Evolutionary conservation across 2,113 vertebrate species (phyloP), one percentile per base, ranked within the genome.

Genomic region (Spheniscus mendiculus): DNA sequence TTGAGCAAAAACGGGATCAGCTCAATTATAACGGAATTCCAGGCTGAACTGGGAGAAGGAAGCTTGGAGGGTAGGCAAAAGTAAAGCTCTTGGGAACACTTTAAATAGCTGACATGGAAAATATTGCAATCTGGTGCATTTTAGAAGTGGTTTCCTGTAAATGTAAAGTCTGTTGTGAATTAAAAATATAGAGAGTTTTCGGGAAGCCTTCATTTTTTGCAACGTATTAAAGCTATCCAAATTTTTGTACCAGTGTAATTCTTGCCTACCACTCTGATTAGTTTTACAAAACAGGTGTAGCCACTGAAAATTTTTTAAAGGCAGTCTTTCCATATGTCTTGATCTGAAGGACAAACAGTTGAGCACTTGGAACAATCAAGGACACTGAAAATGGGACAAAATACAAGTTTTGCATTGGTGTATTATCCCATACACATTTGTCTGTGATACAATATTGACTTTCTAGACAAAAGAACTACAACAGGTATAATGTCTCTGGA

Each of bases 151-250:
- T 97, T 97, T 98, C 85, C 95, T 96, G 70, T 95, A 94, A 97
- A 97, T 97, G 84, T 94, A 95, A 96, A 98, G 73, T 94, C 96
- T 98, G 96, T 95, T 97, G 61, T 84, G 84, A 97, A 98, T 97
- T 88, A 90, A 82, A 92, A 80, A 93, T 93, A 49, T 61, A 80
- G 73, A 97, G 69, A 83, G 47, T 90, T 98, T 98, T 97, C 23
- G 70, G 93, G 96, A 98, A 98, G 73, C 59, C 66, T 87, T 95
- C 36, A 59, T 94, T 93, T 96, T 86, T 89, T 72, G 38, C 72
- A 89, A 59, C 5, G 5, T 53, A 74, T 66, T 77, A 56, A 95
- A 91, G 65, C 73, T 21, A 80, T 69, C 56, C 52, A 77, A 47
- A 71, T 63, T 82, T 81, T 69, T 81, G 55, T 87, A 56, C 83